These are phyloP conservation scores for cat (Felis catus) DNA, from an alignment of 2,113 vertebrate genomes.

Conservation along the genomic window DNA sequence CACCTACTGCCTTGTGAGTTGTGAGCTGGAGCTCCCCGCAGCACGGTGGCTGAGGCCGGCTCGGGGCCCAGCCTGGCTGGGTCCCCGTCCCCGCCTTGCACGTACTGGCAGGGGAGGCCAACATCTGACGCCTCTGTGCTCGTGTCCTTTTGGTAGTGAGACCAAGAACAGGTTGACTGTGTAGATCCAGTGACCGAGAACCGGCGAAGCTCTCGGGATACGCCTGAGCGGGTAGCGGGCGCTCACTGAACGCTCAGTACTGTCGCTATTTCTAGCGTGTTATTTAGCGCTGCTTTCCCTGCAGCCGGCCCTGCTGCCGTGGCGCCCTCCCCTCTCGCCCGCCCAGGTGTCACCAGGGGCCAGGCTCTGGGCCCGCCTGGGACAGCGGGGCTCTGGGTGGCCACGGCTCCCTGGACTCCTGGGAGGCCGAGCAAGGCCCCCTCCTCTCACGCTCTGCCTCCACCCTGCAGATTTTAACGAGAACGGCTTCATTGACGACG, in stretches of 20 bases:
- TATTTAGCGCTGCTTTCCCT: background rate
- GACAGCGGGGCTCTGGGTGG: background rate
- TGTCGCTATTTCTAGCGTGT: no score
- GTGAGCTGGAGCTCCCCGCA: background rate
- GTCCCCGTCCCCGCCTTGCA: background rate
- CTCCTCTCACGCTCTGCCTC: background rate
- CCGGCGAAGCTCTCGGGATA: background rate
- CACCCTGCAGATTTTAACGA: conserved; percentile 78
- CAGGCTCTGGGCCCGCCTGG: background rate
- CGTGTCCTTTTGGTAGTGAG: background rate
- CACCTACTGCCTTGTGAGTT: background rate
- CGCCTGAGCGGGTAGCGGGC: background rate
- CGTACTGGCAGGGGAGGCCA: background rate
- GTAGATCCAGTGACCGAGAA: background rate
- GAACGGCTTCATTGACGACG: conserved; percentile 77
- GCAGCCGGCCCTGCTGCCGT: no score
- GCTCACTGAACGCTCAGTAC: rapidly evolving
- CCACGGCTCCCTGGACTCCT: background rate
- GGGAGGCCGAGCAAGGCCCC: background rate
- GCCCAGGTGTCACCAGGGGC: background rate
- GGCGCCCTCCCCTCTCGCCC: background rate
- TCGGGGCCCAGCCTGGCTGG: background rate
- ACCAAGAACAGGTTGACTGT: background rate
- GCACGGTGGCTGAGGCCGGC: rapidly evolving
- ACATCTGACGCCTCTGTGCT: background rate